Percentiles rank a stretch among this genome's conserved stretches.
Evolutionary conservation across 2,888 invertebrate genomes (phyloP).

Genomic region (Cistogaster globosa): DNA sequence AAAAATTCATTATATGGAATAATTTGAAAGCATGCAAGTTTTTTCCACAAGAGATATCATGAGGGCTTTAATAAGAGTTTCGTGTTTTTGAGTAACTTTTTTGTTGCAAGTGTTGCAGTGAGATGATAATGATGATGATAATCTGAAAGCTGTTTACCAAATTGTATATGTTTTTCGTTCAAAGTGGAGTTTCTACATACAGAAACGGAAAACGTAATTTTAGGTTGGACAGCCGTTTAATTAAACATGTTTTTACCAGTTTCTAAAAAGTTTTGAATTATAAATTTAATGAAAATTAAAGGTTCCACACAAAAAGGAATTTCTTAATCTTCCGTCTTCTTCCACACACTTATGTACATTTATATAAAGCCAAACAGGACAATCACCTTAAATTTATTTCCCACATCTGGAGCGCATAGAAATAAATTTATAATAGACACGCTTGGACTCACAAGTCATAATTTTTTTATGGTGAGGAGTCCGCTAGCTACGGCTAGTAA

Average conservation of each 20-base stretch:
- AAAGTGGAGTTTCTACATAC: slow-evolving; percentile 6
- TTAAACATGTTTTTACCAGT: not conserved
- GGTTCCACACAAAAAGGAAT: too few species aligned
- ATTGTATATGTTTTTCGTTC: not conserved
- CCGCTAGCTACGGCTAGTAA: too few species aligned
- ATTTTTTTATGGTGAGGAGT: too few species aligned
- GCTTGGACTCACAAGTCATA: too few species aligned
- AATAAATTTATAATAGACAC: too few species aligned
- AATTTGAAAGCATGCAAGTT: not conserved
- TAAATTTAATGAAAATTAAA: not conserved
- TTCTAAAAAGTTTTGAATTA: too few species aligned
- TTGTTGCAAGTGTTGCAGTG: slow-evolving; percentile 26
- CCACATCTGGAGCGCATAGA: too few species aligned
- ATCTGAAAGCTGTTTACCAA: slow-evolving; percentile 2
- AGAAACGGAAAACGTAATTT: not conserved
- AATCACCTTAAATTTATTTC: too few species aligned
- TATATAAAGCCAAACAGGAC: too few species aligned
- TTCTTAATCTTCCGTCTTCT: too few species aligned
- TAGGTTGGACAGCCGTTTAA: too few species aligned
- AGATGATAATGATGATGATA: not conserved
- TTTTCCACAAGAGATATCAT: slow-evolving; percentile 7
- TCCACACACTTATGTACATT: too few species aligned
- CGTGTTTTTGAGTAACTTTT: slow-evolving; percentile 2
- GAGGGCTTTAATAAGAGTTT: slow-evolving; percentile 29
- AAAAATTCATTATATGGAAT: slow-evolving; percentile 14